Evolutionary conservation across 2,113 vertebrate species (phyloP).

Genomic region (Ovibos moschatus): DNA sequence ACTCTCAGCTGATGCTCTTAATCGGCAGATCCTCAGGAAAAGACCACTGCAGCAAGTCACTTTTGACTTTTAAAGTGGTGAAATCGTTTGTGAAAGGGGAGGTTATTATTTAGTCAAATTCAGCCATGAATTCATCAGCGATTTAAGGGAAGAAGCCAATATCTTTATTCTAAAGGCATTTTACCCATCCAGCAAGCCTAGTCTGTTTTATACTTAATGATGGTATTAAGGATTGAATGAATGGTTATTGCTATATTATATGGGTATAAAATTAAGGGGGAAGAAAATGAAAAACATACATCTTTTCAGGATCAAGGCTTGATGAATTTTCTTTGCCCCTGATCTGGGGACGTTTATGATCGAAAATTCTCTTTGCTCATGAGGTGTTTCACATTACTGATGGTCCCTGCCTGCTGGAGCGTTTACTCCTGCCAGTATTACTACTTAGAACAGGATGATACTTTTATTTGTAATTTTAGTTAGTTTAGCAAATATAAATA

Average conservation of each 20-base stretch:
- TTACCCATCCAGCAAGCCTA: neutral
- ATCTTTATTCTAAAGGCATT: neutral
- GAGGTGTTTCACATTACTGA: neutral
- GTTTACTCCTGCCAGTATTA: neutral
- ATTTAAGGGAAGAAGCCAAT: neutral
- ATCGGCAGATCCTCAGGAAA: neutral
- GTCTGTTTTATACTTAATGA: neutral
- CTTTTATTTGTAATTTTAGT: neutral
- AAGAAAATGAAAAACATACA: neutral
- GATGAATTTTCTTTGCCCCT: neutral
- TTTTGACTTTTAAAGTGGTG: neutral
- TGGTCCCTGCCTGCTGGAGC: neutral
- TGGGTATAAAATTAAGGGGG: neutral
- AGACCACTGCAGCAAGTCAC: neutral
- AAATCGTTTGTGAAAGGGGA: neutral
- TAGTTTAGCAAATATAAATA: conserved; percentile 16
- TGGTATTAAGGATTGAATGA: neutral
- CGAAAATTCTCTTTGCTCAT: neutral
- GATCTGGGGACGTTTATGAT: neutral
- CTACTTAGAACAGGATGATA: neutral
- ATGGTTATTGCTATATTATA: neutral
- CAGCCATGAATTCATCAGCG: neutral
- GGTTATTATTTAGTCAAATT: neutral
- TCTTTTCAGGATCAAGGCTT: neutral
- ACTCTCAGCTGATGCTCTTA: neutral